A percentile compares a stretch with the other conserved stretches of the same genome.
Conservation (phyloP, 2,797 vertebrate species). For the Spizella passerina region DNA sequence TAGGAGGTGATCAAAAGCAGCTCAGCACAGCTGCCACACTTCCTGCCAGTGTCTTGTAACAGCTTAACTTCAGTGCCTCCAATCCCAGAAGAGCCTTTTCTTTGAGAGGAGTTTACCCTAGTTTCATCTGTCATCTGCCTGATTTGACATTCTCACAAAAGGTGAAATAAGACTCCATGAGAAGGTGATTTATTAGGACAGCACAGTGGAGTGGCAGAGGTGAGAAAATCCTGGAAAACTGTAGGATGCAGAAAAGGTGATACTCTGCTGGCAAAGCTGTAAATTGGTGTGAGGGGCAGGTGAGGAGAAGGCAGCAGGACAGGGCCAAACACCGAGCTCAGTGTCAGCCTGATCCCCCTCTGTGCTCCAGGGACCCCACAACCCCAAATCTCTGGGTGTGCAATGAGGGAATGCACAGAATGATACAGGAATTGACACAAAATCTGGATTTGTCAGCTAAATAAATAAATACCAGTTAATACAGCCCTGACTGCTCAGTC, state of each 20-base stretch:
- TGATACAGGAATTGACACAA: neutral
- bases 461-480: neutral
- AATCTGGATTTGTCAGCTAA: neutral
- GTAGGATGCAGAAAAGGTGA: neutral
- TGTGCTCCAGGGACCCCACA: neutral
- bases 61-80: neutral
- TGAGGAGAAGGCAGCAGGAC: neutral
- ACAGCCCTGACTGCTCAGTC: neutral
- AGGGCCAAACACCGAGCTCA: neutral
- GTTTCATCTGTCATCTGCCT: neutral
- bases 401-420: neutral
- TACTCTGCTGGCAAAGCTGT: neutral
- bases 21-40: neutral
- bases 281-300: neutral
- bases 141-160: neutral
- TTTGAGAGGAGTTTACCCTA: neutral
- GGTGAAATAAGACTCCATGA: neutral
- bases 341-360: neutral
- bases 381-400: neutral
- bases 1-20: neutral
- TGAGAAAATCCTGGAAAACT: neutral
- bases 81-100: neutral
- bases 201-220: fast-evolving
- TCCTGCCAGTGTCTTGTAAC: neutral
- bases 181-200: neutral